phyloP scores from a whole-genome alignment of 1,140 invertebrate species.

The Drosophila miranda region DNA sequence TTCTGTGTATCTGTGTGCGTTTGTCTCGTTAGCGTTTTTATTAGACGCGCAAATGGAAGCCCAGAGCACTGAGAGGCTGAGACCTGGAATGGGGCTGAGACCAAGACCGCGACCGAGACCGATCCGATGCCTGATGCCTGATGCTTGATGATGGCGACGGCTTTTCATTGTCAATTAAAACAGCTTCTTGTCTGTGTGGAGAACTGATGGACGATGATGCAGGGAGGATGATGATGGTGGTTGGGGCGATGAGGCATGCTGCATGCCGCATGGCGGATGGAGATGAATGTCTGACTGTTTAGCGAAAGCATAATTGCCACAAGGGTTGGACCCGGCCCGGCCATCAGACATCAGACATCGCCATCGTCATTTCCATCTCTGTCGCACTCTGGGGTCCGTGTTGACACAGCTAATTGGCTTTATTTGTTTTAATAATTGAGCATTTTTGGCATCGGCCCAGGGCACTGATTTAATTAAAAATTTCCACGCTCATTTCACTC shows the following conservation, averaged over 20 bases:
- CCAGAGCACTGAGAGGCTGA: constrained; percentile 33
- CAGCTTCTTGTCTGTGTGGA: constrained; percentile 34
- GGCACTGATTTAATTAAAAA: constrained; percentile 81
- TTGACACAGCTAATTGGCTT: constrained; percentile 82
- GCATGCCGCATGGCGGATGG: background rate
- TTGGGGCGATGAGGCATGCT: constrained; percentile 6
- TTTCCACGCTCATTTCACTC: constrained; percentile 17
- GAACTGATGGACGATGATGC: constrained; percentile 11
- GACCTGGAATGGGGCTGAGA: no score
- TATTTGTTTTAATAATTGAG: constrained; percentile 82
- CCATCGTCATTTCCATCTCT: constrained; percentile 7
- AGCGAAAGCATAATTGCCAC: constrained; percentile 63
- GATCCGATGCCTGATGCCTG: constrained; percentile 12
- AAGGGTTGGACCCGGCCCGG: constrained; percentile 36
- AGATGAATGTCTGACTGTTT: constrained; percentile 47
- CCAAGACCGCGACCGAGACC: no score
- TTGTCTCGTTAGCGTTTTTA: constrained; percentile 74
- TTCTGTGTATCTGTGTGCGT: constrained; percentile 28
- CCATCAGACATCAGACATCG: constrained; percentile 15
- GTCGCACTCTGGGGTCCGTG: constrained; percentile 34
- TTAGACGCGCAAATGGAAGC: constrained; percentile 67
- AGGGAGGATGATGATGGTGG: constrained; percentile 8
- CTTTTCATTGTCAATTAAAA: constrained; percentile 75
- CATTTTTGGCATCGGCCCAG: constrained; percentile 64
- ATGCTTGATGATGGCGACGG: constrained; percentile 65